These are phyloP conservation scores for Myiagra hebetior DNA, from an alignment of 2,113 vertebrate species.

Conservation along the genomic window DNA sequence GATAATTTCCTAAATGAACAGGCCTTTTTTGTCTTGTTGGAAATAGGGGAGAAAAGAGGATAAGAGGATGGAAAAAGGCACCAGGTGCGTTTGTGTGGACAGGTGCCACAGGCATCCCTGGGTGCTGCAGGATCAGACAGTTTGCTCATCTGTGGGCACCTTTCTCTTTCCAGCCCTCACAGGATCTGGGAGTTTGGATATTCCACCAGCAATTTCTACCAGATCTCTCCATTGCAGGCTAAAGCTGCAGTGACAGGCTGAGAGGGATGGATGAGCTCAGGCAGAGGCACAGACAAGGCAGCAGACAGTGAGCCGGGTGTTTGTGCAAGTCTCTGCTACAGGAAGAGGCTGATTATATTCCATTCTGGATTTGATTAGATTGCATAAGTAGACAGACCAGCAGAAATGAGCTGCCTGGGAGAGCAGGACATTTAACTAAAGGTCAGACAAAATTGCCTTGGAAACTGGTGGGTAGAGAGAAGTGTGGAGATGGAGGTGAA, in stretches of 20 bases:
- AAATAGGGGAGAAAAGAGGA: not conserved
- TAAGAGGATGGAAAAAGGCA: not conserved
- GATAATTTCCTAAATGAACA: slow-evolving; percentile 56
- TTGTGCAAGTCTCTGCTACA: slow-evolving; percentile 30
- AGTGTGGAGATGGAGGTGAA: slow-evolving; percentile 6
- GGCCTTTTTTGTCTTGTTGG: not conserved
- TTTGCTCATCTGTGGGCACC: not conserved
- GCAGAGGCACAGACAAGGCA: not conserved
- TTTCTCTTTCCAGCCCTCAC: not conserved
- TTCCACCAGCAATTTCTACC: not conserved
- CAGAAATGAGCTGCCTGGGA: slow-evolving; percentile 58
- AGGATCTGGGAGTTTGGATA: not conserved
- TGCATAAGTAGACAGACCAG: slow-evolving; percentile 57
- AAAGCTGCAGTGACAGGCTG: not conserved
- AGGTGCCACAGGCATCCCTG: not conserved
- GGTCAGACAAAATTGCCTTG: slow-evolving; percentile 63
- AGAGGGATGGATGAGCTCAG: not conserved
- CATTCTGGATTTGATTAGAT: slow-evolving; percentile 60
- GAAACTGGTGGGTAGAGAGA: slow-evolving; percentile 12
- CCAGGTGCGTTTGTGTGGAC: not conserved
- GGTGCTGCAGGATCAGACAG: not conserved
- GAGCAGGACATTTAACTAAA: slow-evolving; percentile 64
- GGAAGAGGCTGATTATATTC: slow-evolving; percentile 61
- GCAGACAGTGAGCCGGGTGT: not conserved
- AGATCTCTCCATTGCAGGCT: not conserved